Percentiles rank a stretch among this genome's conserved stretches.
Conservation (phyloP, 1,140 invertebrate genomes). For the Calliopsis andreniformis region DNA sequence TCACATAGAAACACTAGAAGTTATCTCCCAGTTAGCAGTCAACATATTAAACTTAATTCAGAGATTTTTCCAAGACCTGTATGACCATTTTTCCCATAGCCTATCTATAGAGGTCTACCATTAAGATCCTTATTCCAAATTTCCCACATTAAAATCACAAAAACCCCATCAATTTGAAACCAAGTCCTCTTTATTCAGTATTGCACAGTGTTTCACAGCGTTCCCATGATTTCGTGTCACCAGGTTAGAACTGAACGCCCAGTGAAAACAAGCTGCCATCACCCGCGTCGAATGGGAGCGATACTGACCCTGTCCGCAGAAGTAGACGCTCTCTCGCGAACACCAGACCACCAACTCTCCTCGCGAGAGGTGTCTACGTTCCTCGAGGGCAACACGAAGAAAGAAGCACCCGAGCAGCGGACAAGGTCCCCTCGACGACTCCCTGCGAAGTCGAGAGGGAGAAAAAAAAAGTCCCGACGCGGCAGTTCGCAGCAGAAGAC, state of each 20-base stretch:
- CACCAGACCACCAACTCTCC: constrained; percentile 63
- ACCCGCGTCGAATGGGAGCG: constrained; percentile 71
- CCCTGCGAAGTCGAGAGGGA: not conserved
- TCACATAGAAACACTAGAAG: too few species aligned
- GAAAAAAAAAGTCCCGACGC: not conserved
- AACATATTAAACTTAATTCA: too few species aligned
- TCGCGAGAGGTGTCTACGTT: not conserved
- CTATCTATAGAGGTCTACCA: too few species aligned
- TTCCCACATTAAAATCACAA: too few species aligned
- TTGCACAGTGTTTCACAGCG: too few species aligned
- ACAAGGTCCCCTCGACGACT: not conserved
- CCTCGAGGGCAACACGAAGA: not conserved
- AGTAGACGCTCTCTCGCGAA: constrained; percentile 66
- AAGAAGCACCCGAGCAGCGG: too few species aligned
- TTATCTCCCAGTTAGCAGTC: too few species aligned
- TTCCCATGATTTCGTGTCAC: constrained; percentile 33
- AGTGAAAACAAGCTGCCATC: constrained; percentile 73
- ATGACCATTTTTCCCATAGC: too few species aligned
- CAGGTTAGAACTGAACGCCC: constrained; percentile 78
- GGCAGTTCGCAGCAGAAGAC: constrained; percentile 21
- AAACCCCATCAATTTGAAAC: too few species aligned
- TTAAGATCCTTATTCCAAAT: too few species aligned
- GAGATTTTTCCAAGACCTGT: too few species aligned
- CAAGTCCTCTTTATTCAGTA: too few species aligned
- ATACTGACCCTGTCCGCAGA: constrained; percentile 69